These are phyloP conservation scores for Promerops cafer DNA, from an alignment of 2,113 vertebrate genomes.

Conservation along the genomic window DNA sequence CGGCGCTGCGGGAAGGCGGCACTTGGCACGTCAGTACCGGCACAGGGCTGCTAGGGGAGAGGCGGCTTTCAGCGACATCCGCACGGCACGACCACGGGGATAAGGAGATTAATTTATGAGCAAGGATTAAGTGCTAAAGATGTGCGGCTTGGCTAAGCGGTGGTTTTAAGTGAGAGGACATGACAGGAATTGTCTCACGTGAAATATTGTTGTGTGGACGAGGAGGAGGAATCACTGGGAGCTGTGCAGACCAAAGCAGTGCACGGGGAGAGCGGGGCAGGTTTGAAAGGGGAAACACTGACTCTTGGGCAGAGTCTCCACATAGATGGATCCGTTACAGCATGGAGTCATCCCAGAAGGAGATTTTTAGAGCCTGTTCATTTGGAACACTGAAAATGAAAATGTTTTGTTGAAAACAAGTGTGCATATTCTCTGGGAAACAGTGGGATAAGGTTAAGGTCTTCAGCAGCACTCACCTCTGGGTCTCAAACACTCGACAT, in stretches of 20 bases:
- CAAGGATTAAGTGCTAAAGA: constrained; percentile 46
- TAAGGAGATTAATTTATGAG: constrained; percentile 16
- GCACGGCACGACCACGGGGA: not conserved
- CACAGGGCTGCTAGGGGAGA: not conserved
- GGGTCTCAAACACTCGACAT: not conserved
- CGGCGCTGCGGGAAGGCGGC: not conserved
- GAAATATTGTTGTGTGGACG: not conserved
- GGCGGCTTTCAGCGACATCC: not conserved
- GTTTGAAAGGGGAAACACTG: not conserved
- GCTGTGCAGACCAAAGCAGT: fast-evolving
- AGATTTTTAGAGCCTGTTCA: not conserved
- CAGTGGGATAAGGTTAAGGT: not conserved
- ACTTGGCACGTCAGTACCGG: not conserved
- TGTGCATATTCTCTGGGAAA: not conserved
- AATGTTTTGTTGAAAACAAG: not conserved
- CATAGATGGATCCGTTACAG: not conserved
- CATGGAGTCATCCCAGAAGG: not conserved
- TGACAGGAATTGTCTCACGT: not conserved
- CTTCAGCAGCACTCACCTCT: not conserved
- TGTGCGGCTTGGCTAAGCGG: not conserved
- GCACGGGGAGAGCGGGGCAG: not conserved
- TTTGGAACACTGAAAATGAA: not conserved
- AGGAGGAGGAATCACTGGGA: not conserved
- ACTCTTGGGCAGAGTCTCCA: not conserved
- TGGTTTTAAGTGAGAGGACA: not conserved